Percentiles rank a stretch among this genome's conserved stretches.
These are phyloP conservation scores for Microtus richardsoni DNA, from an alignment of 2,113 vertebrate species.

Conservation along the genomic window DNA sequence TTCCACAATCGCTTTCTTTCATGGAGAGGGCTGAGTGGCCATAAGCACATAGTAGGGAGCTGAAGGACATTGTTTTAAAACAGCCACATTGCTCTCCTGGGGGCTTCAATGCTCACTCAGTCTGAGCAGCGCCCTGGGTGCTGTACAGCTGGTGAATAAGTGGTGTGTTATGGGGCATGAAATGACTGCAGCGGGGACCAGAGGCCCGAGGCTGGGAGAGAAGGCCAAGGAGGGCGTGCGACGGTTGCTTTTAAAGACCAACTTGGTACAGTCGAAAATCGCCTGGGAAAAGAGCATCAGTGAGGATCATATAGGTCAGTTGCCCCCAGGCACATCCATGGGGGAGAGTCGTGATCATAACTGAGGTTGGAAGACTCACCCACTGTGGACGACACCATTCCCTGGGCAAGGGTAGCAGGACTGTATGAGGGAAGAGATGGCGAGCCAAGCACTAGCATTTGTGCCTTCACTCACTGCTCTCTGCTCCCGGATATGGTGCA, in stretches of 20 bases:
- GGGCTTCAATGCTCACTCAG: not conserved
- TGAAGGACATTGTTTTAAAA: not conserved
- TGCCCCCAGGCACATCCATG: not conserved
- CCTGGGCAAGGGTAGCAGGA: not conserved
- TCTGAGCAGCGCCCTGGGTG: not conserved
- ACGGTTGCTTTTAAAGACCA: not conserved
- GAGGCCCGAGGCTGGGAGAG: not conserved
- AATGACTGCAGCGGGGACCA: not conserved
- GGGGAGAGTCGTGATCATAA: not conserved
- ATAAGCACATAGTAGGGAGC: not conserved
- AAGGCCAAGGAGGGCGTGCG: fast-evolving
- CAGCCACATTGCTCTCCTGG: fast-evolving
- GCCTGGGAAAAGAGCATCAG: too few relatives aligned
- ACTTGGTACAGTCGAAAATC: too few relatives aligned
- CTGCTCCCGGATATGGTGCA: not conserved
- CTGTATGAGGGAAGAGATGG: not conserved
- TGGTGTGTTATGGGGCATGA: not conserved
- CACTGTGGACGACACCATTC: not conserved
- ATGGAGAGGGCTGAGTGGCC: not conserved
- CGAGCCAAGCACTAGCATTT: too few relatives aligned
- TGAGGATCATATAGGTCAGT: not conserved
- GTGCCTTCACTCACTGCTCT: not conserved
- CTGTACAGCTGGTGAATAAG: not conserved
- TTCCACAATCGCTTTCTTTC: not conserved
- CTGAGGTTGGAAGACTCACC: not conserved